phyloP scores from a whole-genome alignment of 2,888 invertebrate species.

The Drosophila limbata region DNA sequence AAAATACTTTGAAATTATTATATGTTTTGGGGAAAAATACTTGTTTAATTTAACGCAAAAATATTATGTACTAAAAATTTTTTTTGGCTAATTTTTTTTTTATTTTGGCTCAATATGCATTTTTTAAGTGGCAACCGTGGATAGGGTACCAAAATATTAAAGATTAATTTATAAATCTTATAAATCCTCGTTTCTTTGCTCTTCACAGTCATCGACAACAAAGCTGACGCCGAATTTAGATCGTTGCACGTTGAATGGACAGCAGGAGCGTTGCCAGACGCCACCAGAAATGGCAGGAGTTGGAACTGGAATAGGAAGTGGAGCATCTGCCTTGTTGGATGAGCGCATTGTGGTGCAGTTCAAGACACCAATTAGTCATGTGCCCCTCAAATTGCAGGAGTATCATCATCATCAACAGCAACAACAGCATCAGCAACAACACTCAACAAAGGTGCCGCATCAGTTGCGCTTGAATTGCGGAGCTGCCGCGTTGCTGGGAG shows the following conservation, averaged over 20 bases:
- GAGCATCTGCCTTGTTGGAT: slow-evolving; percentile 14
- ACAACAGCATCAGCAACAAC: slow-evolving; percentile 23
- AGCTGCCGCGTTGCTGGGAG: slow-evolving; percentile 20
- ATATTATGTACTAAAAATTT: too few species aligned
- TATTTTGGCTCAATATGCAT: too few species aligned
- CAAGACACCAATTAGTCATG: slow-evolving; percentile 76
- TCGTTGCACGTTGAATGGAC: slow-evolving; percentile 59
- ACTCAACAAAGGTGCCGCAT: slow-evolving; percentile 18
- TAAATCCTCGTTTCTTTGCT: background rate
- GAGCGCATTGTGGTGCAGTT: slow-evolving; percentile 69
- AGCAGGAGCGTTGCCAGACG: slow-evolving; percentile 57
- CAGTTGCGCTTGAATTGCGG: slow-evolving; percentile 65
- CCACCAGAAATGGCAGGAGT: slow-evolving; percentile 46
- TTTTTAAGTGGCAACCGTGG: too few species aligned
- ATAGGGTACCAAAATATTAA: too few species aligned
- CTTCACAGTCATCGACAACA: slow-evolving; percentile 59
- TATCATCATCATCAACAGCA: slow-evolving; percentile 21
- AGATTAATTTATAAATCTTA: too few species aligned
- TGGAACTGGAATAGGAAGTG: slow-evolving; percentile 15
- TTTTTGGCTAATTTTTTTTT: too few species aligned
- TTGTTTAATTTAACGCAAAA: too few species aligned
- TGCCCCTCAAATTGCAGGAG: slow-evolving; percentile 64
- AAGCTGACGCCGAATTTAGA: slow-evolving; percentile 79
- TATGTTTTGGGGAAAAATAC: too few species aligned
- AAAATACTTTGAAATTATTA: too few species aligned